Base-by-base conservation (phyloP, 2,797 vertebrate genomes). In the Serranus cabrilla region DNA sequence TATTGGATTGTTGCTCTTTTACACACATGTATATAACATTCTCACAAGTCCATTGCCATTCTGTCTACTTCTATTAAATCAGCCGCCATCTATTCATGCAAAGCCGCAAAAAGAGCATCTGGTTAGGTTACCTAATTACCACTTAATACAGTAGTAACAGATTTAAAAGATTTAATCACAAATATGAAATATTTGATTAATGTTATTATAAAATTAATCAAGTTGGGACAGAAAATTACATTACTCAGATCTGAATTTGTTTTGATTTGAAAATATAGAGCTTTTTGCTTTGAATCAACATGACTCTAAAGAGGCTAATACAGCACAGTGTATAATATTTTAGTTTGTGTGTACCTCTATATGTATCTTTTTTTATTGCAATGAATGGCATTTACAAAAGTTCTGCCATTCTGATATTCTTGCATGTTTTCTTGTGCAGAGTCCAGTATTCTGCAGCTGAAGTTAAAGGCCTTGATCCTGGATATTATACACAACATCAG, bases 401-500 rank as follows among this genome's bases (percentile, higher is more conserved):
- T 52, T 40, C 34, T 63, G 0, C 39, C 20, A 13, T 52, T 4
- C 34, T 46, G 10, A 66, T 63, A 31, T 61, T 20, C 23, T 12
- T 34, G 1, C 34, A 31, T 66, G n/a, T 81, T 20, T 81, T 14
- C n/a, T 65, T 91, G 47, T 87, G 20, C 87, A 98, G 97, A 97
- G 73, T 94, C 95, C 5, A 95, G 92, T 61, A 93, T 98, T 76
- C 90, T 99, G 74, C 96, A 97, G 78, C 89, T 98, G 80, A 99
- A 99, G 82, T 95, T 99, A 75, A 99, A 99, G 92, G 96, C 97
- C 47, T 91, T 99, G 73, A 97, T 99, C 89, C 95, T 99, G 87
- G 98, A 99, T 76, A 95, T 98, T 61, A 97, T 99, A 90, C 98
- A 99, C 90, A 97, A 98, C 88, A 97, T 99, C 86, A 96, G 97